Evolutionary conservation across 2,888 invertebrate genomes (phyloP), one percentile per base, ranked within the genome.

Genomic region (Mythimna impura): DNA sequence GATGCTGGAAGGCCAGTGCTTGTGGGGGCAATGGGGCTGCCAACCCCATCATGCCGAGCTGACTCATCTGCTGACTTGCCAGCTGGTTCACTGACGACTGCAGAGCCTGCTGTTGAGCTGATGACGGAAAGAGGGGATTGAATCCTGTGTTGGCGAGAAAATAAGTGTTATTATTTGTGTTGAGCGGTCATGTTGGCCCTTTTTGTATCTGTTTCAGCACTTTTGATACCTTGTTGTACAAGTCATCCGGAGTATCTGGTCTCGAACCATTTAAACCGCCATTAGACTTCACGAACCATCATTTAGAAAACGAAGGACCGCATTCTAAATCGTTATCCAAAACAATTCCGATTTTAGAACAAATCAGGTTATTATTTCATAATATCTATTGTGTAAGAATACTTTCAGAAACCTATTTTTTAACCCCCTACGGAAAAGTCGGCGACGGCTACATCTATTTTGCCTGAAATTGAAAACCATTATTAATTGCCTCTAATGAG

Each of bases 91-190:
- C 93, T 0, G 93, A 92, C 20, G 90, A 85, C 73, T 93, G 94
- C 1, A 94, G 86, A 0, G 90, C 93, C 86, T 94, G 94, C 73
- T 95, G 96, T 77, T 95, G 96, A 43, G 85, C 95, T 94, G 91
- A 36, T 81, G 84, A 65, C 22, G 65, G 84, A 81, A 84, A 81
- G 76, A 84, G 84, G 71, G 81, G 71, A 83, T 81, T 84, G 81
- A 81, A 70, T 81, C 84, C 84, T 84, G 84, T 57, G 84, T 66
- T 66, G 82, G 57, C 64, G 50, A 80, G 70, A 81, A 58, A 69
- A 67, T 7, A 22, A 77, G 64, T 66, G 69, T 83, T 66, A 73
- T 64, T 80, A 80, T 80, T 55, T 64, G 66, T 47, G 22, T 36
- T 57, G 5, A n/a, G 14, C 17, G 22, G 20, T 34, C 20, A 71